Conservation (phyloP, 2,888 invertebrate genomes). For the Euphydryas editha region DNA sequence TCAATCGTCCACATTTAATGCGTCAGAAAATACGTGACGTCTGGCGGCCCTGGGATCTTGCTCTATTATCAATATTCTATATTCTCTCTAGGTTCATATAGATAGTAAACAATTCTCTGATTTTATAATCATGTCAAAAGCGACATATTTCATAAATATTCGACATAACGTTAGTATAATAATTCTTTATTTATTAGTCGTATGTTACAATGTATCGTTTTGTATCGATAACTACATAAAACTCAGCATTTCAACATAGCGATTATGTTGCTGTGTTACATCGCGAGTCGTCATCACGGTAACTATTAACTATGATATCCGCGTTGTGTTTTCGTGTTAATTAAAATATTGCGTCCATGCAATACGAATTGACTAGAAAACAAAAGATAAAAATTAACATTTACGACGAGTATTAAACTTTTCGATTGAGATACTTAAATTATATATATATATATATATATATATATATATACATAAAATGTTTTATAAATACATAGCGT, state of each 20-base stretch:
- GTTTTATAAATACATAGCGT: too few species aligned
- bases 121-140: background rate
- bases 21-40: too few species aligned
- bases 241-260: constrained; percentile 28
- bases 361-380: background rate
- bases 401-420: too few species aligned
- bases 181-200: background rate
- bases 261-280: constrained; percentile 21
- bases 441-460: too few species aligned
- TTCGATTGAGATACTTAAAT: too few species aligned
- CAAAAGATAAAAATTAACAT: background rate
- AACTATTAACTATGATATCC: constrained; percentile 21
- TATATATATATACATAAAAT: too few species aligned
- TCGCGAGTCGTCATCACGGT: constrained; percentile 20
- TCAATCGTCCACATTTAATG: too few species aligned
- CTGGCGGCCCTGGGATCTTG: too few species aligned
- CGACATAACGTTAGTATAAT: background rate
- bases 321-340: constrained; percentile 20
- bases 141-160: background rate
- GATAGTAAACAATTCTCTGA: too few species aligned
- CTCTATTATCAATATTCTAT: too few species aligned
- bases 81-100: too few species aligned
- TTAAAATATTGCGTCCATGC: background rate
- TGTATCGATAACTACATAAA: constrained; percentile 14
- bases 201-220: constrained; percentile 11